phyloP scores from a whole-genome alignment of 2,113 vertebrate species.

The Ammodytes dubius region DNA sequence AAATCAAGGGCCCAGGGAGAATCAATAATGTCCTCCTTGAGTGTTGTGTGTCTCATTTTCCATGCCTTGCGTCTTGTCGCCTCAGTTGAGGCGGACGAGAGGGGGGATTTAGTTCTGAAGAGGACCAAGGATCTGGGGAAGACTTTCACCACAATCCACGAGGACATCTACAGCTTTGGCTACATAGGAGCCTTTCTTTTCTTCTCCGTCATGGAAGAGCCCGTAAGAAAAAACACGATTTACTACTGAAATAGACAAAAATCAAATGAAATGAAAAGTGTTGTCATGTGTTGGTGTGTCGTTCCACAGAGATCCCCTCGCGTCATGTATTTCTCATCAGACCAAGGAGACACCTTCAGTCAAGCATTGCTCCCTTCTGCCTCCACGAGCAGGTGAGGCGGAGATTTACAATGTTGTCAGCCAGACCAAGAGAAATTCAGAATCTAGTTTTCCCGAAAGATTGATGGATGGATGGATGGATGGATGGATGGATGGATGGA shows the following conservation, averaged over 20 bases:
- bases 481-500: no score
- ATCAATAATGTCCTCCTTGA: background rate
- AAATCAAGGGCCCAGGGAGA: background rate
- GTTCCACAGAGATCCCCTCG: constrained; percentile 82
- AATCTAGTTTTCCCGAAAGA: no score
- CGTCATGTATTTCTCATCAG: constrained; percentile 85
- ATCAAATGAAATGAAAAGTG: background rate
- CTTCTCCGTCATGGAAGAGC: constrained; percentile 85
- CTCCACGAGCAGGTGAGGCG: constrained; percentile 84
- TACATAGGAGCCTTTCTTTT: constrained; percentile 87
- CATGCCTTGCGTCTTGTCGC: background rate
- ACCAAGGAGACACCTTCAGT: constrained; percentile 84
- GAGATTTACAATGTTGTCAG: no score
- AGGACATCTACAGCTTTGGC: constrained; percentile 85
- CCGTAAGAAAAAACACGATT: constrained; percentile 60
- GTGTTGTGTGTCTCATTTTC: background rate
- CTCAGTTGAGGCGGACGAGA: constrained; percentile 80
- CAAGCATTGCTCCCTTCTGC: constrained; percentile 84
- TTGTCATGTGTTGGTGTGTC: background rate
- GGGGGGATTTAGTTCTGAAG: constrained; percentile 82
- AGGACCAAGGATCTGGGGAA: constrained; percentile 83
- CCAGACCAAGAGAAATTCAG: no score
- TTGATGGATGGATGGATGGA: no score
- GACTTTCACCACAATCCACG: constrained; percentile 80
- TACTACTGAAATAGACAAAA: no score